Base-by-base conservation (phyloP, 2,888 invertebrate species). In the Byasa hedistus region DNA sequence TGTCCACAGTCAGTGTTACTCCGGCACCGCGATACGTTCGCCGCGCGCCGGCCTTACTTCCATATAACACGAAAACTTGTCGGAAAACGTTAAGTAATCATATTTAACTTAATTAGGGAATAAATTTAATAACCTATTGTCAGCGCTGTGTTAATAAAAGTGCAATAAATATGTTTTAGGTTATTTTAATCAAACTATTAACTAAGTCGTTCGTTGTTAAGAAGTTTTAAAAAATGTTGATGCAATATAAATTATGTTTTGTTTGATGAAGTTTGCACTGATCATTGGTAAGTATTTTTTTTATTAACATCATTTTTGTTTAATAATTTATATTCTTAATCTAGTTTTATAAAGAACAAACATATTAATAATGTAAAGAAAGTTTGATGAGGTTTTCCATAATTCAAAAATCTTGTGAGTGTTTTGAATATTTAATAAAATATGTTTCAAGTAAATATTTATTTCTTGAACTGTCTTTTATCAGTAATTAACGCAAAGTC, bases 1-100 rank as follows among this genome's bases (percentile, higher is more conserved):
- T 22, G 48, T 57, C 63, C n/a, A 32, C 63, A 63, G 27, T 19
- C 52, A 52, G 65, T 56, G 15, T 32, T 51, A 19, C 24, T 15
- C 21, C 54, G 54, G 54, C 54, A 21, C 0, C 22, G 19, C 12
- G 56, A 22, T 56, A 19, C 8, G 62, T 56, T 55, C 12, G 36
- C 8, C 60, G 54, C 44, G 60, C 22, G n/a, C 3, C 8, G 17
- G 3, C 8, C 23, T 2, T 17, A 24, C 48, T 23, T 19, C 48
- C 48, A n/a, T 5, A n/a, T 48, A 7, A n/a, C n/a, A 12, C 21
- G 24, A 39, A 15, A 17, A 39, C 52, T 54, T 54, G n/a, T 4
- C 12, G 12, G 19, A 48, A 3, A 19, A n/a, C 48, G 48, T 12
- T 7, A 48, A n/a, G n/a, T n/a, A n/a, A 48, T 4, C 19, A 48